Conservation (phyloP, 2,888 invertebrate species). For the Pedicia rivosa region DNA sequence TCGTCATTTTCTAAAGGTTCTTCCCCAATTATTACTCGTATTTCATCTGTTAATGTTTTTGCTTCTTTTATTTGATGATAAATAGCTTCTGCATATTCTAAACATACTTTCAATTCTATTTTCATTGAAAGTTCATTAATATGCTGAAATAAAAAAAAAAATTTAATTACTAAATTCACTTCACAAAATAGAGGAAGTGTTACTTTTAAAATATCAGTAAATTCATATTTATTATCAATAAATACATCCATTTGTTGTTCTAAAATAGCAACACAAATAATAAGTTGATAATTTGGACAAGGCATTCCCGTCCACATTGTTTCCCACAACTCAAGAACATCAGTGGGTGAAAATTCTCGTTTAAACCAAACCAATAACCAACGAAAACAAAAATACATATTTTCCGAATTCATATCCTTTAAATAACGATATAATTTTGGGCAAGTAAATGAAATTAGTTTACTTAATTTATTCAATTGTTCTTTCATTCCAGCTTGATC, state of each 20-base stretch:
- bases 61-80: slow-evolving; percentile 70
- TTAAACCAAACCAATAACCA: slow-evolving; percentile 96
- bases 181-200: slow-evolving; percentile 30
- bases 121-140: slow-evolving; percentile 86
- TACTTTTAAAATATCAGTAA: slow-evolving; percentile 82
- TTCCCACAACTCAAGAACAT: slow-evolving; percentile 89
- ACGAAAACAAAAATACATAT: slow-evolving; percentile 98
- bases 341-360: slow-evolving; percentile 74
- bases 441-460: slow-evolving; percentile 63
- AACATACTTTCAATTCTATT: slow-evolving; percentile 64
- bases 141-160: slow-evolving; percentile 39
- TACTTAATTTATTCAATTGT: slow-evolving; percentile 73
- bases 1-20: slow-evolving; percentile 27
- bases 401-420: slow-evolving; percentile 45
- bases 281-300: slow-evolving; percentile 85
- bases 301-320: slow-evolving; percentile 90
- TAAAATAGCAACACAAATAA: slow-evolving; percentile 86
- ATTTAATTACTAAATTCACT: too few relatives aligned
- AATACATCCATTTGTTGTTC: slow-evolving; percentile 74
- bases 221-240: slow-evolving; percentile 84
- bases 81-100: slow-evolving; percentile 83
- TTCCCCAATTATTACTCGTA: slow-evolving; percentile 56
- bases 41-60: slow-evolving; percentile 50
- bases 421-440: slow-evolving; percentile 77
- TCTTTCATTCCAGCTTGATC: slow-evolving; percentile 94